A percentile compares a stretch with the other conserved stretches of the same genome.
Evolutionary conservation across 2,113 vertebrate species (phyloP).

Genomic region (Elephas maximus): DNA sequence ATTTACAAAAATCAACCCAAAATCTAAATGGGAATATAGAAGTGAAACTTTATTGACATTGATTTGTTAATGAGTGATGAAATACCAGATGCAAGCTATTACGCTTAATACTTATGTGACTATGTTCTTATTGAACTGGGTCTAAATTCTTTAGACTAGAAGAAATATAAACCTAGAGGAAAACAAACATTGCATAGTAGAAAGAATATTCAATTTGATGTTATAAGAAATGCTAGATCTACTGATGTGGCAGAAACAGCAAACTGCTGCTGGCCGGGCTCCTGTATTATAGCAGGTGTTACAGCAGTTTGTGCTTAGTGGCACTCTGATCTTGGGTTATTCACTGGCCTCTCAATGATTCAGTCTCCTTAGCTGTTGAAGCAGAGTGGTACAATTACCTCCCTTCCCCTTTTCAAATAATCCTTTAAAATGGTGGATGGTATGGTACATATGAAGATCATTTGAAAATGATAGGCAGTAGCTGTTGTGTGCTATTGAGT

Average conservation of each 20-base stretch:
- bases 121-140: neutral
- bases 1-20: neutral
- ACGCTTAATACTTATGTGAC: neutral
- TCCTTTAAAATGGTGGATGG: too few relatives aligned
- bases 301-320: too few relatives aligned
- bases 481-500: too few relatives aligned
- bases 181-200: neutral
- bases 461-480: too few relatives aligned
- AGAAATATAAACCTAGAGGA: neutral
- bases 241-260: neutral
- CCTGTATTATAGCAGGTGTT: neutral
- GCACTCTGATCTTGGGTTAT: too few relatives aligned
- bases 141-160: neutral
- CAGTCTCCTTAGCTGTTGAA: too few relatives aligned
- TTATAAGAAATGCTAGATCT: neutral
- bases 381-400: too few relatives aligned
- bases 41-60: neutral
- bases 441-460: too few relatives aligned
- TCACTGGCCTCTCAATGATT: too few relatives aligned
- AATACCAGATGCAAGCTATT: neutral
- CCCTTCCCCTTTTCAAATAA: too few relatives aligned
- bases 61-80: neutral
- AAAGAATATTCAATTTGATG: neutral
- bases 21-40: neutral
- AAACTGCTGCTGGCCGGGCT: neutral